A percentile compares a stretch with the other conserved stretches of the same genome.
Conservation (phyloP, 2,797 vertebrate species). For the Gobio occitaniae region DNA sequence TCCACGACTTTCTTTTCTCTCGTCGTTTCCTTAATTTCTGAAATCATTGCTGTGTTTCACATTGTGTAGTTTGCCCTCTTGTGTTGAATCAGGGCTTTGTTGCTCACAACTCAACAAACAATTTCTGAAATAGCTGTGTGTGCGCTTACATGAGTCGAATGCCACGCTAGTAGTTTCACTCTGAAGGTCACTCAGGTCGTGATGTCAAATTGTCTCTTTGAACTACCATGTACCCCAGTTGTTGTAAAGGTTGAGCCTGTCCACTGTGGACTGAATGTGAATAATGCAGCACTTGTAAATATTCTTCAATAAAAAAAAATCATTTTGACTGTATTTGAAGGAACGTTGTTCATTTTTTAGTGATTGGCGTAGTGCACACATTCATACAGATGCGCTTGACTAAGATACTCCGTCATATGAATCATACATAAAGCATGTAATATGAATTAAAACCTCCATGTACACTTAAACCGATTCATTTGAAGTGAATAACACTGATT, state of each 20-base stretch:
- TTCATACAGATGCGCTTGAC: background rate
- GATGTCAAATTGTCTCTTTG: constrained; percentile 40
- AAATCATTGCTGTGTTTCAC: constrained; percentile 20
- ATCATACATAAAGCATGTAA: background rate
- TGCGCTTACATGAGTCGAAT: background rate
- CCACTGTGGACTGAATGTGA: constrained; percentile 60
- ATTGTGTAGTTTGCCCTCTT: constrained; percentile 23
- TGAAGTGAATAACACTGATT: too few relatives aligned
- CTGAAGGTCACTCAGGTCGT: constrained; percentile 37
- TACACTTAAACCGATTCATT: too few relatives aligned
- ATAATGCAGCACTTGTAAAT: constrained; percentile 72
- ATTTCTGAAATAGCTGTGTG: constrained; percentile 17
- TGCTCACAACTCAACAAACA: constrained; percentile 6
- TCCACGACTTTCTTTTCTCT: background rate
- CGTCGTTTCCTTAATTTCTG: background rate
- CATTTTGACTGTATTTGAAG: constrained; percentile 69
- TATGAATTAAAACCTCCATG: background rate
- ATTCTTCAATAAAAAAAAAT: constrained; percentile 76
- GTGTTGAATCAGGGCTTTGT: constrained; percentile 24
- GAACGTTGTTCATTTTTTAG: background rate
- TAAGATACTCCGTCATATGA: background rate
- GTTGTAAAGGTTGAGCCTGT: constrained; percentile 62
- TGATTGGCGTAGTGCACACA: background rate
- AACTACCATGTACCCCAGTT: constrained; percentile 34
- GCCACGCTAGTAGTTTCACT: constrained; percentile 11